phyloP scores from a whole-genome alignment of 2,797 vertebrate genomes.

The Syngnathus rostellatus region DNA sequence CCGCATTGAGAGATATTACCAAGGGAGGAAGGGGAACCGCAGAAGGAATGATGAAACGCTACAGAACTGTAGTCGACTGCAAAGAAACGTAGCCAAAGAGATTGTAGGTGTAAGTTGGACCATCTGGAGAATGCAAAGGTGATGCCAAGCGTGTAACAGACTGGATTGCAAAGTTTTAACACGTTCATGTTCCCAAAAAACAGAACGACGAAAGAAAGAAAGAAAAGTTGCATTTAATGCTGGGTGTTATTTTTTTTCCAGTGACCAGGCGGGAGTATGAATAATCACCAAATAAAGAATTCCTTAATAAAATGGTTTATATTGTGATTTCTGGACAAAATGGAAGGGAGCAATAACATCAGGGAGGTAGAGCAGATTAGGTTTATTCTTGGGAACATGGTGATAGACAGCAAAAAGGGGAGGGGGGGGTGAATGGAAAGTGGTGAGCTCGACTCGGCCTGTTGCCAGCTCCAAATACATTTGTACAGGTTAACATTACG shows the following conservation, averaged over 20 bases:
- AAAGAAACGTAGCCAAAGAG: constrained; percentile 20
- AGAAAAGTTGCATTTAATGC: neutral
- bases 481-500: constrained; percentile 36
- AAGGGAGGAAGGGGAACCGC: constrained; percentile 33
- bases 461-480: constrained; percentile 58
- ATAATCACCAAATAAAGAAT: constrained; percentile 7
- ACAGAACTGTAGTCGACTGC: neutral
- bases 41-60: constrained; percentile 27
- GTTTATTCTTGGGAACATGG: constrained; percentile 34
- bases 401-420: constrained; percentile 24
- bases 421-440: constrained; percentile 45
- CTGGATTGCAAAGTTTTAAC: constrained; percentile 1
- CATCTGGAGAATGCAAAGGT: constrained; percentile 1
- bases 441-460: constrained; percentile 39
- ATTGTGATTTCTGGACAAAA: constrained; percentile 8
- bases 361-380: constrained; percentile 36
- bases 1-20: constrained; percentile 37
- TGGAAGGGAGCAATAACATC: constrained; percentile 5
- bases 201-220: neutral
- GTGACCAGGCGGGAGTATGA: neutral
- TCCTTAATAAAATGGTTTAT: constrained; percentile 16
- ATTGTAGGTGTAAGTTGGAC: constrained; percentile 9
- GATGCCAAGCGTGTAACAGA: neutral
- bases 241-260: constrained; percentile 1
- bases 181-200: neutral